A percentile compares a stretch with the other conserved stretches of the same genome.
Evolutionary conservation across 2,113 vertebrate genomes (phyloP).

Genomic region (Festucalex cinctus): DNA sequence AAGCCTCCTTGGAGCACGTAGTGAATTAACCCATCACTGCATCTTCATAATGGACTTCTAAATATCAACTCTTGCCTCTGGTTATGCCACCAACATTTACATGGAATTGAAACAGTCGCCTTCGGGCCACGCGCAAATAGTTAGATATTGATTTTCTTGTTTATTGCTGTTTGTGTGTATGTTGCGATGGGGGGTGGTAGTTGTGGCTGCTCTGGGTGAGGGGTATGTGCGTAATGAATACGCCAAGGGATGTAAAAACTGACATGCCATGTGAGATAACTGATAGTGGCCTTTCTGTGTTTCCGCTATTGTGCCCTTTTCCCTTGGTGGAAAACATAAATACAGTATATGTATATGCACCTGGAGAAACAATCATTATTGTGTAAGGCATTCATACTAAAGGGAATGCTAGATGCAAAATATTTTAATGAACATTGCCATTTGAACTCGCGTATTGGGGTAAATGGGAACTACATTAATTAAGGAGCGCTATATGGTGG

Average conservation of each 20-base stretch:
- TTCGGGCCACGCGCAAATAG: slow-evolving; percentile 40
- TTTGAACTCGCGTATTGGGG: too few species aligned
- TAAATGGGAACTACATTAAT: too few species aligned
- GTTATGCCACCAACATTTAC: slow-evolving; percentile 65
- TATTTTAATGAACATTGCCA: not conserved
- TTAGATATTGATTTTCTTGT: slow-evolving; percentile 48
- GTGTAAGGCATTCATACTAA: not conserved
- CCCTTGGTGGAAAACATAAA: slow-evolving; percentile 35
- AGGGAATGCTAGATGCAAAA: not conserved
- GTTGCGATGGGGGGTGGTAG: slow-evolving; percentile 25
- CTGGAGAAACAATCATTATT: slow-evolving; percentile 5
- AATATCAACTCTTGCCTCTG: slow-evolving; percentile 67
- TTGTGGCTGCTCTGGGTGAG: slow-evolving; percentile 20
- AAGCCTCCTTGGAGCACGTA: slow-evolving; percentile 38
- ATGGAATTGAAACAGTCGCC: slow-evolving; percentile 55
- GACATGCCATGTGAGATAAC: slow-evolving; percentile 6
- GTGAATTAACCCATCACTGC: slow-evolving; percentile 66
- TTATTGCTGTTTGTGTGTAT: slow-evolving; percentile 27
- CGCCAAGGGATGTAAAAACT: slow-evolving; percentile 25
- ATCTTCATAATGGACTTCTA: slow-evolving; percentile 70
- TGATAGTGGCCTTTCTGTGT: slow-evolving; percentile 11
- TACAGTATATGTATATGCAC: slow-evolving; percentile 25
- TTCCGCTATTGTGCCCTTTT: slow-evolving; percentile 39
- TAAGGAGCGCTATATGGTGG: too few species aligned
- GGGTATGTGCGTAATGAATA: slow-evolving; percentile 21